Base-by-base conservation (phyloP, 2,888 invertebrate genomes). In the Cerastis leucographa region DNA sequence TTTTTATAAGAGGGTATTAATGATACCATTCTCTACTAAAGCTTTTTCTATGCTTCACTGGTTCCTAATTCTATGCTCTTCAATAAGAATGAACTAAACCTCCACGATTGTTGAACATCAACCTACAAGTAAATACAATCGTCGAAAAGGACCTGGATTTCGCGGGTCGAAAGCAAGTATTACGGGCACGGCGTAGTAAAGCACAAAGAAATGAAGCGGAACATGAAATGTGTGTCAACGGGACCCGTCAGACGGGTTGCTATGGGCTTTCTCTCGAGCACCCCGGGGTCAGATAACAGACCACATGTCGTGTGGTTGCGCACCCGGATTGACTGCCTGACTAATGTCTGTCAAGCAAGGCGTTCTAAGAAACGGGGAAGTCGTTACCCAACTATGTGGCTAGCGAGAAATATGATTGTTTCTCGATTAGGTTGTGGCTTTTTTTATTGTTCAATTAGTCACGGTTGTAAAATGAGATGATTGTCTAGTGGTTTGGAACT, bases 161-260 rank as follows among this genome's bases (percentile, higher is more conserved):
- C 64, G 76, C 76, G 71, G 83, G 75, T 84, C 80, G 77, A 71
- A 69, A 51, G 51, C 65, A 40, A 22, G 40, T 62, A 74, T 80
- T 73, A 80, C 85, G 68, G 44, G 42, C 40, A 56, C 56, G 76
- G 40, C 70, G 81, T 68, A 76, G 76, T 87, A 81, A 81, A 81
- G 78, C 77, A 88, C 87, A 85, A 85, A 87, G 84, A 87, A 85
- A 84, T 87, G 86, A 83, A 85, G 82, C 86, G 87, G 85, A 85
- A 88, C 89, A 82, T 89, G 89, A 88, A 90, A 93, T 93, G 92
- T 94, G 87, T 93, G 94, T 91, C 92, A 91, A 86, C 88, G 88
- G 89, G 89, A 94, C 95, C 91, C 92, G 96, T 94, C 88, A 66
- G 92, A 95, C 96, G 92, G 92, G 95, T 95, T 90, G 80, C 86